Conservation (phyloP, 2,797 vertebrate genomes). For the Melanogrammus aeglefinus region DNA sequence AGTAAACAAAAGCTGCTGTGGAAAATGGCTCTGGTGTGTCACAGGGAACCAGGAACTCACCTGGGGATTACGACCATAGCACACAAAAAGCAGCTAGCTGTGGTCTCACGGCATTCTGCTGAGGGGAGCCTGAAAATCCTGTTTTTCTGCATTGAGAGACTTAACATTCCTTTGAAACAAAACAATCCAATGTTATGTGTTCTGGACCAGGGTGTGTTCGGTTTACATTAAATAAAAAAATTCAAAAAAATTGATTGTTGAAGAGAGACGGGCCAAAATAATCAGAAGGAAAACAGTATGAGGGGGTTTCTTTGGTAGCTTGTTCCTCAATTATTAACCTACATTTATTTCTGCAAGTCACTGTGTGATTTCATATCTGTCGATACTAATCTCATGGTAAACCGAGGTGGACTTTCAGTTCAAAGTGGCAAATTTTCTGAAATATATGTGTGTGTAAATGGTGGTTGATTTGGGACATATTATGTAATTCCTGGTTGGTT, state of each 20-base stretch:
- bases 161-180: background rate
- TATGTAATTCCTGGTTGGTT: no score
- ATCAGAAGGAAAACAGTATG: background rate
- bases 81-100: slow-evolving; percentile 1
- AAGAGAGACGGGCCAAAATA: background rate
- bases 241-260: background rate
- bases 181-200: background rate
- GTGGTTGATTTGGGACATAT: no score
- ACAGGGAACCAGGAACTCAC: slow-evolving; percentile 4
- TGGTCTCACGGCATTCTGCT: background rate
- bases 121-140: background rate
- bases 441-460: no score
- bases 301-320: background rate
- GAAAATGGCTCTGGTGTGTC: slow-evolving; percentile 17
- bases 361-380: slow-evolving; percentile 25
- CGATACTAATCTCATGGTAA: slow-evolving; percentile 5
- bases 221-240: background rate
- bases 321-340: slow-evolving; percentile 19
- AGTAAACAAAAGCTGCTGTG: slow-evolving; percentile 9
- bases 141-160: background rate
- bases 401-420: background rate
- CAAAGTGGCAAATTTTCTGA: no score
- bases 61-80: background rate
- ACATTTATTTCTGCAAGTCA: slow-evolving; percentile 53
- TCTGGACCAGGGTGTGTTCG: background rate